Percentiles rank a stretch among this genome's conserved stretches.
Evolutionary conservation across 2,113 vertebrate species (phyloP).

Genomic region (Eleginops maclovinus): DNA sequence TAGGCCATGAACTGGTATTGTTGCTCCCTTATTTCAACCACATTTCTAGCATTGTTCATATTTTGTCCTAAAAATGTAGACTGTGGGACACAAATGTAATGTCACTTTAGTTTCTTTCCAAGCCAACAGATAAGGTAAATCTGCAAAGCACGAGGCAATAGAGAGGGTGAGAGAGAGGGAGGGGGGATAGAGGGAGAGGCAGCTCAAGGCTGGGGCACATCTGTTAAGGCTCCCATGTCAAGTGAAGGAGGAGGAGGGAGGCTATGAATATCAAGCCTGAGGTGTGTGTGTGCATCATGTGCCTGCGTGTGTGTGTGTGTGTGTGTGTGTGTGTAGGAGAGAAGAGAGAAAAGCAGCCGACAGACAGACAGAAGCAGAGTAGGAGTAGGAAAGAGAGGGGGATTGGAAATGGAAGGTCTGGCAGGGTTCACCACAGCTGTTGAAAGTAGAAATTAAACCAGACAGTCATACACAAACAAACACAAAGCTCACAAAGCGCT

Average conservation of each 20-base stretch:
- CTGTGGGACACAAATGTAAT: slow-evolving; percentile 24
- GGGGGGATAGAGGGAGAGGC: slow-evolving; percentile 20
- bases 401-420: slow-evolving; percentile 72
- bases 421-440: slow-evolving; percentile 76
- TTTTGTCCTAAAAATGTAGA: neutral
- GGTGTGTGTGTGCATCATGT: slow-evolving; percentile 77
- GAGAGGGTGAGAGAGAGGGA: neutral
- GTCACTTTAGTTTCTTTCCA: slow-evolving; percentile 2
- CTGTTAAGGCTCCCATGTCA: slow-evolving; percentile 83
- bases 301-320: slow-evolving; percentile 68
- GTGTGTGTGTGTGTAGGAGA: slow-evolving; percentile 30
- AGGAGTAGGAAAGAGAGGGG: slow-evolving; percentile 63
- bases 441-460: slow-evolving; percentile 76
- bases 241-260: slow-evolving; percentile 77
- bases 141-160: slow-evolving; percentile 44
- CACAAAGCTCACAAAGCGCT: slow-evolving; percentile 51
- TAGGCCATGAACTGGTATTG: neutral
- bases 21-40: neutral
- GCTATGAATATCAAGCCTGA: slow-evolving; percentile 82
- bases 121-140: slow-evolving; percentile 56
- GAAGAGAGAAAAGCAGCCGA: slow-evolving; percentile 17
- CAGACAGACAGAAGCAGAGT: slow-evolving; percentile 63
- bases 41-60: neutral
- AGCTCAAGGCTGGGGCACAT: slow-evolving; percentile 82
- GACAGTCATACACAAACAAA: slow-evolving; percentile 64